These are phyloP conservation scores for Masticophis lateralis DNA, from an alignment of 2,797 vertebrate genomes.

Conservation along the genomic window DNA sequence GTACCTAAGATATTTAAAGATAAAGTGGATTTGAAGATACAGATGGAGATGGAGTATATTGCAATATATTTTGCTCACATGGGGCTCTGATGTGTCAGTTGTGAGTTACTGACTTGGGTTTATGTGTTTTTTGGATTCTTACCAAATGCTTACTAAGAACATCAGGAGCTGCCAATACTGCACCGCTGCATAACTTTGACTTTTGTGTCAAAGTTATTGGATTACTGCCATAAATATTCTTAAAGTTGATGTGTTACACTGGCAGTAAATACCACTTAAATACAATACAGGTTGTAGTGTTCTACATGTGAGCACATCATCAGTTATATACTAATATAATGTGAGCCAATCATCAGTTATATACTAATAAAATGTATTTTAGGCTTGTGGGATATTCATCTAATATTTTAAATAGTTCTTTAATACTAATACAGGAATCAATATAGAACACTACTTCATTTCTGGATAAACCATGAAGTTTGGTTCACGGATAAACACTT, in stretches of 20 bases:
- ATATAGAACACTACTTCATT: background rate
- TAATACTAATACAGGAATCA: background rate
- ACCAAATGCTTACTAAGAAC: background rate
- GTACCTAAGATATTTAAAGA: background rate
- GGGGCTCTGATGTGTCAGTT: background rate
- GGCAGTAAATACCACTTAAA: background rate
- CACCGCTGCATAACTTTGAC: background rate
- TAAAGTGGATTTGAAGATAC: background rate
- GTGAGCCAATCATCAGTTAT: background rate
- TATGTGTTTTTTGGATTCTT: background rate
- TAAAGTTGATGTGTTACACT: background rate
- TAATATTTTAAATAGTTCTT: slow-evolving; percentile 9
- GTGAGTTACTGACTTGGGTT: background rate
- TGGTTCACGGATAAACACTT: slow-evolving; percentile 33
- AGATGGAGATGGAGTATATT: background rate
- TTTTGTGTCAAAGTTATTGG: background rate
- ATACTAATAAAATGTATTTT: background rate
- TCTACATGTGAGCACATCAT: background rate
- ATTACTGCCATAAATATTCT: background rate
- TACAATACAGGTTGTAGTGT: background rate
- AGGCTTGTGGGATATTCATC: background rate
- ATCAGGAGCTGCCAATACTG: background rate
- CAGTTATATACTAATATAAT: slow-evolving; percentile 1
- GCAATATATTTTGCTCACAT: background rate
- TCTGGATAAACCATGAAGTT: slow-evolving; percentile 15